Conservation (phyloP, 2,888 invertebrate species). For the Eucera pruinosa region DNA sequence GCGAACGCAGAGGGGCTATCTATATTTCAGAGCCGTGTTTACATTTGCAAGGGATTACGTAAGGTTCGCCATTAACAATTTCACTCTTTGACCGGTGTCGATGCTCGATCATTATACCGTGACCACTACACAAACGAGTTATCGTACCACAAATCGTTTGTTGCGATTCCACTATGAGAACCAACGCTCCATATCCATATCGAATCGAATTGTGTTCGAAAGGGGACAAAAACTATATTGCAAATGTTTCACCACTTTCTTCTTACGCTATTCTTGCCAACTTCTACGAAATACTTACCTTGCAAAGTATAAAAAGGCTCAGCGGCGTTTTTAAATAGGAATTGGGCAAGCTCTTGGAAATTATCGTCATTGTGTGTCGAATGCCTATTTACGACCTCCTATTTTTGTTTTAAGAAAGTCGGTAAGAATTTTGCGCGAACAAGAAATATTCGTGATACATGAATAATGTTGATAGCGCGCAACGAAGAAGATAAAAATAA, state of each 20-base stretch:
- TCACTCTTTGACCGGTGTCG: neutral
- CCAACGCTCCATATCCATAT: no score
- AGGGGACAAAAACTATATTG: neutral
- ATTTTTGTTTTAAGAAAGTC: no score
- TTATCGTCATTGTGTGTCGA: neutral
- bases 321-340: no score
- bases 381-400: no score
- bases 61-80: neutral
- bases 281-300: neutral
- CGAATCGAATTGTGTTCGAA: neutral
- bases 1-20: neutral
- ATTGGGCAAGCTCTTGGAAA: neutral
- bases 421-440: no score
- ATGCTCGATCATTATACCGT: conserved; percentile 1
- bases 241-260: neutral
- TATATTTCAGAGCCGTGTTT: neutral
- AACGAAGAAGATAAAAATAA: no score
- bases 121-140: no score
- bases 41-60: neutral
- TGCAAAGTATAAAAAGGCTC: neutral
- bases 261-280: neutral
- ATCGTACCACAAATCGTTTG: no score
- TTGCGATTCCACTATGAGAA: no score
- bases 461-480: no score
- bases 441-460: no score